phyloP scores from a whole-genome alignment of 1,140 invertebrate genomes.

The Protaetia brevitarsis region DNA sequence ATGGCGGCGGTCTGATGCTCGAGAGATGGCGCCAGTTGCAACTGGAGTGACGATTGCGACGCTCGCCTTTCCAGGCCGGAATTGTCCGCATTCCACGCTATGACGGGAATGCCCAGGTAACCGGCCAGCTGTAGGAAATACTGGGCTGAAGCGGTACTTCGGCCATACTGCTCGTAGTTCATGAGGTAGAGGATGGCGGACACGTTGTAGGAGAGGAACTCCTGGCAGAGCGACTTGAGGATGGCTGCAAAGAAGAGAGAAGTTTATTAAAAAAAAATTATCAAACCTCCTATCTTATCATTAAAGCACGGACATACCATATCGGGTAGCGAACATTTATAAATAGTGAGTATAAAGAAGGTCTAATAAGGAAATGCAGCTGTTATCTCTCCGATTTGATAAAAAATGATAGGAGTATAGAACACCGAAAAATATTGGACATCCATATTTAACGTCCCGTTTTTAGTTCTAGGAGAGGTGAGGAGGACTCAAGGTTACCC shows the following conservation, averaged over 20 bases:
- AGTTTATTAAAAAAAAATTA: too few species aligned
- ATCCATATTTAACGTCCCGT: too few species aligned
- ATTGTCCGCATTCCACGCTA: constrained; percentile 94
- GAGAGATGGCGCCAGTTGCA: constrained; percentile 89
- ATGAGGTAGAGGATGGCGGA: constrained; percentile 90
- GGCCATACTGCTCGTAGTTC: constrained; percentile 85
- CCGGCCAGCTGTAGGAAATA: constrained; percentile 86
- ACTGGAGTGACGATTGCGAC: constrained; percentile 76
- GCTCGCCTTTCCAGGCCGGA: constrained; percentile 69
- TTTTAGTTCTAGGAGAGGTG: too few species aligned
- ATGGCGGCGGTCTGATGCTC: constrained; percentile 92
- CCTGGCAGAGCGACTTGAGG: constrained; percentile 79
- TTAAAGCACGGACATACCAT: too few species aligned
- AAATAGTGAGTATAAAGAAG: too few species aligned
- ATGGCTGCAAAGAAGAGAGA: constrained; percentile 82
- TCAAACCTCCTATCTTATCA: too few species aligned
- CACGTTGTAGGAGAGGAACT: constrained; percentile 84
- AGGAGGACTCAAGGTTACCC: too few species aligned
- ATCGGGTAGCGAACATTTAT: too few species aligned
- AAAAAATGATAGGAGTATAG: too few species aligned
- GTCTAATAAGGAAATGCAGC: too few species aligned
- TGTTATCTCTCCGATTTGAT: too few species aligned
- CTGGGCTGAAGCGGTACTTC: constrained; percentile 87
- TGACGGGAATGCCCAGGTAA: constrained; percentile 75
- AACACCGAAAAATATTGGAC: too few species aligned